A percentile compares a stretch with the other conserved stretches of the same genome.
Evolutionary conservation across 2,113 vertebrate species (phyloP).

Genomic region (Aleadryas rufinucha): DNA sequence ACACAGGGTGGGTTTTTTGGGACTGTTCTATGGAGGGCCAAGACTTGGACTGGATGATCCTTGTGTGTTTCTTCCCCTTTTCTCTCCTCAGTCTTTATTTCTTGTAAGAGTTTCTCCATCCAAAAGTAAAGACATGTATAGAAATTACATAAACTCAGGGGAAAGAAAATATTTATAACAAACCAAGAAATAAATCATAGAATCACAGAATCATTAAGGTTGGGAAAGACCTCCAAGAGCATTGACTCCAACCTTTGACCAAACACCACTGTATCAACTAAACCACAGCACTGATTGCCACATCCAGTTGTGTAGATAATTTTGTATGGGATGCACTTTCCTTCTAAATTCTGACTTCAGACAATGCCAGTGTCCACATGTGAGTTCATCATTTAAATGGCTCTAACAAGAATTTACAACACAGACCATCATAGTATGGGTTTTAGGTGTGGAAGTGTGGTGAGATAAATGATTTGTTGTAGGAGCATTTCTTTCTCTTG

Average conservation of each 20-base stretch:
- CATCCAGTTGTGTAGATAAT: not conserved
- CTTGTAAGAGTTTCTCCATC: not conserved
- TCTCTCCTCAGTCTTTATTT: not conserved
- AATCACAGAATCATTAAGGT: no score
- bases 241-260: not conserved
- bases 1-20: not conserved
- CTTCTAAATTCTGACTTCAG: not conserved
- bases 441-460: not conserved
- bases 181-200: not conserved
- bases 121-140: fast-evolving
- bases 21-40: not conserved
- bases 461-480: not conserved
- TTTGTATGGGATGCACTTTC: not conserved
- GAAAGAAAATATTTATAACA: not conserved
- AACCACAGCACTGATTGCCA: not conserved
- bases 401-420: not conserved
- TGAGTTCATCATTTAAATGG: not conserved
- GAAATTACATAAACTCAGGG: not conserved
- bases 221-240: not conserved
- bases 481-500: not conserved
- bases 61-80: not conserved
- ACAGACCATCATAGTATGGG: not conserved
- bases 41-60: not conserved
- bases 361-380: not conserved
- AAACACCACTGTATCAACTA: not conserved